Base-by-base conservation (phyloP, 2,888 invertebrate species). In the Marronus borbonicus region DNA sequence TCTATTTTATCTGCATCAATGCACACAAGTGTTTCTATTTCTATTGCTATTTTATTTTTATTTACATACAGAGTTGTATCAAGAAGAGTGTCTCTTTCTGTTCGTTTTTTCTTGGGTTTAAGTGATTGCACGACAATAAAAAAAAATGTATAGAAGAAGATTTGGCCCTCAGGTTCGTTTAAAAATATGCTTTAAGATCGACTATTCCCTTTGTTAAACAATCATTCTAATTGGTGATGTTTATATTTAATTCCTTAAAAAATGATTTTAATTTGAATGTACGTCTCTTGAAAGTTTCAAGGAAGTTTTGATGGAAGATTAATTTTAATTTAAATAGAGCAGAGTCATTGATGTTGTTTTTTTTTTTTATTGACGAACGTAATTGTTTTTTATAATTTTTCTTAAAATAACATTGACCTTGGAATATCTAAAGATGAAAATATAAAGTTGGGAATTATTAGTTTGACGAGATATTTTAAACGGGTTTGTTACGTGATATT, bases 341-440 rank as follows among this genome's bases (percentile, higher is more conserved):
- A 55, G 4, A 52, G 20, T 55, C 20, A 44, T 31, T 3, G 44
- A 10, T 44, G 8, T 10, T 10, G 12, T 12, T 8, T 12, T 44
- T 17, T 44, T 17, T 17, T 44, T 44, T 44, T 44, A 12, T 50
- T 7, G 28, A 28, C 20, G 12, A 24, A 68, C 68, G 49, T 68
- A 68, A 28, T 49, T 10, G 50, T 28, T 68, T n/a, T 0, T 14
- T 50, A 20, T 50, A 68, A 49, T 24, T 50, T 68, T 50, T 68
- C 60, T 74, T 60, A 74, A 74, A 74, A 74, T 74, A 74, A 44
- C 60, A 44, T 74, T 60, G 72, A 74, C 72, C 72, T 74, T 74
- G 72, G n/a, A 14, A 10, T 44, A 58, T 14, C 58, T 65, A 36
- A 20, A 74, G 49, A 74, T 60, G 44, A 68, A 68, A 68, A 20